A percentile compares a stretch with the other conserved stretches of the same genome.
These are phyloP conservation scores for Drosophila athabasca DNA, from an alignment of 1,140 invertebrate genomes.

Conservation along the genomic window DNA sequence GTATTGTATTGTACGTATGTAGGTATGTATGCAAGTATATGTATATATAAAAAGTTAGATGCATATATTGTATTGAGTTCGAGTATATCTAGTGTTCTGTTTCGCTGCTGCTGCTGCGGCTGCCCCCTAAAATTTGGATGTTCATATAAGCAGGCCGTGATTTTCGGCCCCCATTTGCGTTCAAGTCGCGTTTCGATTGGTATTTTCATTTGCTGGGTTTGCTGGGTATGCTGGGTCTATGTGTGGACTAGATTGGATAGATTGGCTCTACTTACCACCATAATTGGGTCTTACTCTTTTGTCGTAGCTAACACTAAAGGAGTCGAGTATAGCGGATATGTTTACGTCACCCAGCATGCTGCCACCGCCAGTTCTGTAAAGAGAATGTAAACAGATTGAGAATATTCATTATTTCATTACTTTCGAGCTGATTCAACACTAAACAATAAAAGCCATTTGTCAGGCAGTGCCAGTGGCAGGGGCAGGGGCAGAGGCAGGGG, in stretches of 20 bases:
- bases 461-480: not conserved
- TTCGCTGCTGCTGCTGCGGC: too few relatives aligned
- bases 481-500: too few relatives aligned
- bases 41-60: too few relatives aligned
- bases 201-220: too few relatives aligned
- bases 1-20: too few relatives aligned
- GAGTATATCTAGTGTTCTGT: too few relatives aligned
- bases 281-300: constrained; percentile 99
- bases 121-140: too few relatives aligned
- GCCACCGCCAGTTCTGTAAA: constrained; percentile 87
- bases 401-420: constrained; percentile 16
- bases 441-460: constrained; percentile 33
- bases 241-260: not conserved
- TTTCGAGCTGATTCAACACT: constrained; percentile 21
- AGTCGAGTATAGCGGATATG: constrained; percentile 96
- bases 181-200: constrained; percentile 53
- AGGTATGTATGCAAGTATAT: too few relatives aligned
- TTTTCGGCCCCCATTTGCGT: not conserved
- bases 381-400: not conserved
- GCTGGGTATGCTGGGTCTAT: too few relatives aligned
- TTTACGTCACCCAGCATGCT: constrained; percentile 94
- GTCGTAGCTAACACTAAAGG: constrained; percentile 97
- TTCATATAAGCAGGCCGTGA: too few relatives aligned
- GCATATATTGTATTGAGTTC: too few relatives aligned
- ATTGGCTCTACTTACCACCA: constrained; percentile 91